These are phyloP conservation scores for Diphyllodes magnificus DNA, from an alignment of 2,113 vertebrate species.

Conservation along the genomic window DNA sequence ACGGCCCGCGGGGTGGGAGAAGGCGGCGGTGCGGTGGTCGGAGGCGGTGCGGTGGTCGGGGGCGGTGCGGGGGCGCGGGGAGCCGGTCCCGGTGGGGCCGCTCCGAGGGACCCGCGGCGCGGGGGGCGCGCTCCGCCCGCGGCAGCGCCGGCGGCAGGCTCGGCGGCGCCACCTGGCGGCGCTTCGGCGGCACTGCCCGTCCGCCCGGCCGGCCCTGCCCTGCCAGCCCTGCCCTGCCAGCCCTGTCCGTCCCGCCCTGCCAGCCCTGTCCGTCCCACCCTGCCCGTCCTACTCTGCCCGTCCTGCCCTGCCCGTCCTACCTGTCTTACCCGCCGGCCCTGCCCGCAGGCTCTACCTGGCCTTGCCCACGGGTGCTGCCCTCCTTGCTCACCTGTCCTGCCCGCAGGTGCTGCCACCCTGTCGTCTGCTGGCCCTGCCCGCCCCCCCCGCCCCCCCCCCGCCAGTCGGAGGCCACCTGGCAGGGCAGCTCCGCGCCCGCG, in stretches of 20 bases:
- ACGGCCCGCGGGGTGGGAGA: rapidly evolving
- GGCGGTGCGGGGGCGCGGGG: rapidly evolving
- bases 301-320: background rate
- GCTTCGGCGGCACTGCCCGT: background rate
- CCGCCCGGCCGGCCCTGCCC: too few species aligned
- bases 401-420: background rate
- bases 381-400: too few species aligned
- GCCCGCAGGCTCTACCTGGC: too few species aligned
- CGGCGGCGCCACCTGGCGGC: background rate
- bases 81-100: too few species aligned
- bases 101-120: too few species aligned
- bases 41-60: background rate
- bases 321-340: too few species aligned
- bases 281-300: too few species aligned
- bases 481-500: background rate
- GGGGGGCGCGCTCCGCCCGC: background rate
- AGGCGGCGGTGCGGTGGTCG: too few species aligned
- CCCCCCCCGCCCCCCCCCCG: rapidly evolving
- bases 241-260: background rate
- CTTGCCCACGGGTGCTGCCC: background rate
- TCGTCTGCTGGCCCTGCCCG: too few species aligned
- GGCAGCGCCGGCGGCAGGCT: background rate
- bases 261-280: too few species aligned
- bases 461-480: background rate
- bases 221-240: too few species aligned